phyloP scores from a whole-genome alignment of 1,140 invertebrate species.

The Ceratina calcarata region DNA sequence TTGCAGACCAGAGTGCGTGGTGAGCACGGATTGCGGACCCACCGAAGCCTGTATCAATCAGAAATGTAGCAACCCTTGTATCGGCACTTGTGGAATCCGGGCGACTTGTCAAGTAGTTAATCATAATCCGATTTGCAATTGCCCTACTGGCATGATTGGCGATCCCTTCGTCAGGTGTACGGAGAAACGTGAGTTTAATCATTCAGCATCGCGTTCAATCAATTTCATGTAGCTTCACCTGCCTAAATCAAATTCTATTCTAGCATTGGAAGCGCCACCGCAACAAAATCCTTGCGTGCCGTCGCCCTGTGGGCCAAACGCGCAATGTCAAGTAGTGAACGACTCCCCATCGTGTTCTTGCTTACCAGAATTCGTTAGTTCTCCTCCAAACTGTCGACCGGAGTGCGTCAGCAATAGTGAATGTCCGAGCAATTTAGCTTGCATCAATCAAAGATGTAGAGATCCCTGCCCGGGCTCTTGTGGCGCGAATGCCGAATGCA shows the following conservation, averaged over 20 bases:
- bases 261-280: conserved; percentile 6
- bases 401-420: conserved; percentile 80
- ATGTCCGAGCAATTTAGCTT: conserved; percentile 77
- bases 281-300: conserved; percentile 1
- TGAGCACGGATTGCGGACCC: conserved; percentile 83
- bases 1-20: conserved; percentile 85
- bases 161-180: conserved; percentile 85
- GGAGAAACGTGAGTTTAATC: conserved; percentile 77
- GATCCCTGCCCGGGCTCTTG: conserved; percentile 80
- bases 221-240: conserved; percentile 43
- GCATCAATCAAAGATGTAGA: conserved; percentile 79
- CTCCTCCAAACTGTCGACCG: conserved; percentile 75
- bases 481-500: conserved; percentile 73
- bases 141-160: conserved; percentile 85
- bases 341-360: conserved; percentile 81
- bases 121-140: conserved; percentile 86
- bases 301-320: conserved; percentile 5
- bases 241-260: conserved; percentile 4
- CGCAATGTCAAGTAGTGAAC: background rate
- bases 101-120: conserved; percentile 84
- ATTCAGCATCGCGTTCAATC: no score
- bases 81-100: conserved; percentile 85
- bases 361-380: conserved; percentile 81
- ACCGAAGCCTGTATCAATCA: conserved; percentile 85
- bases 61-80: conserved; percentile 86